These are phyloP conservation scores for Drosophila quasianomalipes DNA, from an alignment of 2,888 invertebrate genomes.

Conservation along the genomic window DNA sequence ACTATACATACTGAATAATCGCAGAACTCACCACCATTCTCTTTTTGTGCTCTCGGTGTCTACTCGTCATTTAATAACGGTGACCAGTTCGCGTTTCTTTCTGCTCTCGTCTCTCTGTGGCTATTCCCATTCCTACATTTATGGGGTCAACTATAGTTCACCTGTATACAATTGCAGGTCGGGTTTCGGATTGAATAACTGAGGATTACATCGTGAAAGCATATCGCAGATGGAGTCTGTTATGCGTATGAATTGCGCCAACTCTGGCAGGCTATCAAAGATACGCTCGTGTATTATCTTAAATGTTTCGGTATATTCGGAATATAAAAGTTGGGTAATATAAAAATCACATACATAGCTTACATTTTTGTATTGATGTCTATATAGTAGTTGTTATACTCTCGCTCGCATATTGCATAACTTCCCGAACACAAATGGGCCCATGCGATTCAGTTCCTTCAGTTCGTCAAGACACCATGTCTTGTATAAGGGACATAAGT, in stretches of 20 bases:
- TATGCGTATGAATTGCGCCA: conserved; percentile 81
- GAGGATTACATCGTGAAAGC: conserved; percentile 83
- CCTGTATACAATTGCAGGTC: conserved; percentile 84
- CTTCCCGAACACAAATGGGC: conserved; percentile 94
- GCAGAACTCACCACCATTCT: no score
- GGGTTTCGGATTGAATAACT: conserved; percentile 84
- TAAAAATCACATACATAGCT: background rate
- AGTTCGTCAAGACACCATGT: conserved; percentile 85
- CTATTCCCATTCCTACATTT: no score
- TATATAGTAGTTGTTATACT: conserved; percentile 92
- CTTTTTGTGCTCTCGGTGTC: no score
- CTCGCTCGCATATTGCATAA: conserved; percentile 92
- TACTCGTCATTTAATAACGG: no score
- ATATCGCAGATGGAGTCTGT: conserved; percentile 70
- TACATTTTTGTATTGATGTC: conserved; percentile 93
- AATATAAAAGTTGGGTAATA: no score
- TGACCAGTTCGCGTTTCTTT: no score
- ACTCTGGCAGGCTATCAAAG: conserved; percentile 79
- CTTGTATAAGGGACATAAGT: conserved; percentile 92
- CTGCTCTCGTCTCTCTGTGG: no score
- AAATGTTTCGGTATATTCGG: conserved; percentile 88
- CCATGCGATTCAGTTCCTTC: conserved; percentile 92
- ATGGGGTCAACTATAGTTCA: conserved; percentile 50
- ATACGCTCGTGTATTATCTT: conserved; percentile 85
- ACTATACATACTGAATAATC: no score